These are phyloP conservation scores for Xenus cinereus DNA, from an alignment of 2,113 vertebrate species.

Conservation along the genomic window DNA sequence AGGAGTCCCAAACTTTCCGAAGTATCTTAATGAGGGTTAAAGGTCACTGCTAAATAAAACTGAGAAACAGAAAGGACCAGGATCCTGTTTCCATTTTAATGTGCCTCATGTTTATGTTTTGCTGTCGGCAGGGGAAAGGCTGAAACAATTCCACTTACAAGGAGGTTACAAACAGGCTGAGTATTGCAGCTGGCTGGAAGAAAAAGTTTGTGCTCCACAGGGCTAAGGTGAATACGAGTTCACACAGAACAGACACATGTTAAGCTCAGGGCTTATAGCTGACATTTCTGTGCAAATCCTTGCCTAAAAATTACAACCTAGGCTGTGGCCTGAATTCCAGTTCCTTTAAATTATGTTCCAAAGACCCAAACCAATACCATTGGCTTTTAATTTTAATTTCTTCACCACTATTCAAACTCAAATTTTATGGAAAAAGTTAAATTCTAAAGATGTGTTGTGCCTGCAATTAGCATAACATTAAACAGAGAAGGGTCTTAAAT, in stretches of 20 bases:
- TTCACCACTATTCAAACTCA: background rate
- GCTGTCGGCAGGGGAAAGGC: constrained; percentile 71
- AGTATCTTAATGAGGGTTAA: constrained; percentile 79
- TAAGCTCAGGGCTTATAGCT: constrained; percentile 16
- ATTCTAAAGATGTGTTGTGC: background rate
- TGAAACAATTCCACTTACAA: constrained; percentile 77
- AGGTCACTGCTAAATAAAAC: constrained; percentile 80
- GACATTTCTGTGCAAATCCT: constrained; percentile 23
- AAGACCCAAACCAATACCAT: background rate
- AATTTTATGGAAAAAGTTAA: constrained; percentile 3
- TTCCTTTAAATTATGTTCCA: background rate
- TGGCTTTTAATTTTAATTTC: constrained; percentile 56
- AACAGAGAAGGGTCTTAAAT: constrained; percentile 15
- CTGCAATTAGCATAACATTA: constrained; percentile 5
- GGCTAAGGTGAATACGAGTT: constrained; percentile 63
- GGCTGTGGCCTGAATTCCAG: background rate
- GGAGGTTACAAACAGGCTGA: constrained; percentile 65
- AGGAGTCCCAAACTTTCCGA: constrained; percentile 70
- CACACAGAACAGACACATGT: constrained; percentile 42
- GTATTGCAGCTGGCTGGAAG: constrained; percentile 71
- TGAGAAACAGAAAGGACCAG: constrained; percentile 75
- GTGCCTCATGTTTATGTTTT: constrained; percentile 78
- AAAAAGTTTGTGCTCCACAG: constrained; percentile 33
- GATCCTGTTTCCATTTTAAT: constrained; percentile 85
- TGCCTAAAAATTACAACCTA: constrained; percentile 38